phyloP scores from a whole-genome alignment of 2,888 invertebrate species.

The Geotrupes spiniger region DNA sequence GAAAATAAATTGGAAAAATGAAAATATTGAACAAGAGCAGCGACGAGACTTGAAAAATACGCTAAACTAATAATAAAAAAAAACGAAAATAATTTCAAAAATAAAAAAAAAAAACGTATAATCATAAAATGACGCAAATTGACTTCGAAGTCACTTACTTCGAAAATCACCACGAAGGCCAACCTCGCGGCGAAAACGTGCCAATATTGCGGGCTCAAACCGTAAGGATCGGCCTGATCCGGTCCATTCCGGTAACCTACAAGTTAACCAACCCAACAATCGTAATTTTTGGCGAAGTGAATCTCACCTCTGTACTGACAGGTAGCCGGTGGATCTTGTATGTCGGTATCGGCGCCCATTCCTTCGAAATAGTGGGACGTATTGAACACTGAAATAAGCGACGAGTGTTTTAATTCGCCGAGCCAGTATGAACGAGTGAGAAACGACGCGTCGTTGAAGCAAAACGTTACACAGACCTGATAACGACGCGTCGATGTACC shows the following conservation, averaged over 20 bases:
- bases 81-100: too few species aligned
- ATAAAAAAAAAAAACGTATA: too few species aligned
- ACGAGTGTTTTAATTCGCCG: too few species aligned
- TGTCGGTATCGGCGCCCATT: constrained; percentile 67
- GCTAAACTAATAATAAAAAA: too few species aligned
- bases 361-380: constrained; percentile 76
- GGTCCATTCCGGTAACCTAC: constrained; percentile 67
- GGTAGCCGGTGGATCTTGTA: constrained; percentile 60
- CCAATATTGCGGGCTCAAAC: constrained; percentile 89
- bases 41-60: too few species aligned
- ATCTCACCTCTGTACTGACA: constrained; percentile 79
- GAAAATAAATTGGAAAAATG: too few species aligned
- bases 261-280: constrained; percentile 1
- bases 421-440: too few species aligned
- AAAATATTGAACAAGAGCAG: too few species aligned
- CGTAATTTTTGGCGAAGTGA: not conserved
- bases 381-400: constrained; percentile 63
- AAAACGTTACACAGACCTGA: constrained; percentile 61
- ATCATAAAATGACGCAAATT: too few species aligned
- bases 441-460: not conserved
- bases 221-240: constrained; percentile 63
- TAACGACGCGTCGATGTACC: constrained; percentile 88
- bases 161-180: constrained; percentile 92
- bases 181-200: constrained; percentile 90
- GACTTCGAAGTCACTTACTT: too few species aligned